Evolutionary conservation across 2,113 vertebrate species (phyloP).

Genomic region (Hemicordylus capensis): DNA sequence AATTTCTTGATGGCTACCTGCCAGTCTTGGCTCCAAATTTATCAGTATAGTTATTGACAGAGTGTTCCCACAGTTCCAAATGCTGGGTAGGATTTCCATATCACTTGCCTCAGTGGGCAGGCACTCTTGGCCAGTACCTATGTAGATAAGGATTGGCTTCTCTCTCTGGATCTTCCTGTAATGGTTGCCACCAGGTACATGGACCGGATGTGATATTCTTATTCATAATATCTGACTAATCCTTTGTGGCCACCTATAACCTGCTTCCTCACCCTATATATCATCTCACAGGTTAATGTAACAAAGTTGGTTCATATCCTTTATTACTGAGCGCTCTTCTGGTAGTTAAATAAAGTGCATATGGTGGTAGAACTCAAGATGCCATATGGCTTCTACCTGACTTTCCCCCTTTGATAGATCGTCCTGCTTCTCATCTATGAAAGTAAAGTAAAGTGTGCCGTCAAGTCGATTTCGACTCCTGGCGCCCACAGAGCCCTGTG

Average conservation of each 20-base stretch:
- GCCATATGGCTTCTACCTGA: neutral
- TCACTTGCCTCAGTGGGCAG: neutral
- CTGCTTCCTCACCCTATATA: neutral
- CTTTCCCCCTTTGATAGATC: neutral
- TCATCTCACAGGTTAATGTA: neutral
- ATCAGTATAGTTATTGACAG: neutral
- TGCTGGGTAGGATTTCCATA: neutral
- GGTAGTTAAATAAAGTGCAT: neutral
- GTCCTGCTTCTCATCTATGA: neutral
- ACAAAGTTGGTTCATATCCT: neutral
- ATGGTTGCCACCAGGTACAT: neutral
- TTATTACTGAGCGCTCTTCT: neutral
- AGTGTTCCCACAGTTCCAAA: neutral
- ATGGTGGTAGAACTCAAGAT: neutral
- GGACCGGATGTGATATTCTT: neutral
- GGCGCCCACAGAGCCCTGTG: no score
- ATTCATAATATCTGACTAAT: neutral
- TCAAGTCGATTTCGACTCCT: no score
- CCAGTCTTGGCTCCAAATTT: neutral
- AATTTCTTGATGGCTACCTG: neutral
- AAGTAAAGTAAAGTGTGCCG: no score
- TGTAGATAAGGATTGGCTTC: neutral
- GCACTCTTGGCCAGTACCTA: neutral
- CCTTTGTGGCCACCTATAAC: neutral
- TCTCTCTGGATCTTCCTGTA: neutral